A percentile compares a stretch with the other conserved stretches of the same genome.
Conservation (phyloP, 2,113 vertebrate genomes). For the Leptobrachium ailaonicum region DNA sequence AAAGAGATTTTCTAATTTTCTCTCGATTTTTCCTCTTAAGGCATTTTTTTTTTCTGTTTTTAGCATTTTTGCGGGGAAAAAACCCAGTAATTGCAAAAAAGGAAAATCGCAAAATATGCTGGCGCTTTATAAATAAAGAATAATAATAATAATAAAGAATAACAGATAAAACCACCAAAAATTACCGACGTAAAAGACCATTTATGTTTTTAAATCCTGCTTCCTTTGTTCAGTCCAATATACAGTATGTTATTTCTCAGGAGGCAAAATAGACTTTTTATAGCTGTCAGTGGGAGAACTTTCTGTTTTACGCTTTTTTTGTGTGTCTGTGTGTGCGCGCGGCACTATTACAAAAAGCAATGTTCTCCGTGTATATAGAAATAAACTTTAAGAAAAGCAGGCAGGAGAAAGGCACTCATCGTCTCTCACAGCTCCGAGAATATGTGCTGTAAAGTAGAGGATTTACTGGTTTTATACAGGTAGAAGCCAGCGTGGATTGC, state of each 20-base stretch:
- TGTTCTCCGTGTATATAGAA: not conserved
- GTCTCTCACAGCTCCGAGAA: no score
- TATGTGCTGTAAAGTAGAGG: not conserved
- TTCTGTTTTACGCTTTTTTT: constrained; percentile 6
- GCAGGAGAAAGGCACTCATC: not conserved
- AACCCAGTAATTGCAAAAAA: not conserved
- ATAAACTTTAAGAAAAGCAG: constrained; percentile 1
- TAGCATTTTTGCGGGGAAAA: not conserved
- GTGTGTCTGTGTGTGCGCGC: not conserved
- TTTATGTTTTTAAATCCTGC: not conserved
- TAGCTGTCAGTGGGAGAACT: constrained; percentile 1
- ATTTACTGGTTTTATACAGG: no score
- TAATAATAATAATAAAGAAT: no score
- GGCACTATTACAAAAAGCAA: not conserved
- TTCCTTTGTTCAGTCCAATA: constrained; percentile 7
- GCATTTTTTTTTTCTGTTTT: not conserved
- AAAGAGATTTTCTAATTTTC: not conserved
- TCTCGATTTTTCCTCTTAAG: no score
- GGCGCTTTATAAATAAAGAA: no score
- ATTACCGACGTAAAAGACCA: not conserved
- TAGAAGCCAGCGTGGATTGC: no score
- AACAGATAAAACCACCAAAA: not conserved
- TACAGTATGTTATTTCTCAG: constrained; percentile 2
- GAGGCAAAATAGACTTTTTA: not conserved
- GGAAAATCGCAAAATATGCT: not conserved